Evolutionary conservation across 2,888 invertebrate genomes (phyloP).

Genomic region (Patella depressa): DNA sequence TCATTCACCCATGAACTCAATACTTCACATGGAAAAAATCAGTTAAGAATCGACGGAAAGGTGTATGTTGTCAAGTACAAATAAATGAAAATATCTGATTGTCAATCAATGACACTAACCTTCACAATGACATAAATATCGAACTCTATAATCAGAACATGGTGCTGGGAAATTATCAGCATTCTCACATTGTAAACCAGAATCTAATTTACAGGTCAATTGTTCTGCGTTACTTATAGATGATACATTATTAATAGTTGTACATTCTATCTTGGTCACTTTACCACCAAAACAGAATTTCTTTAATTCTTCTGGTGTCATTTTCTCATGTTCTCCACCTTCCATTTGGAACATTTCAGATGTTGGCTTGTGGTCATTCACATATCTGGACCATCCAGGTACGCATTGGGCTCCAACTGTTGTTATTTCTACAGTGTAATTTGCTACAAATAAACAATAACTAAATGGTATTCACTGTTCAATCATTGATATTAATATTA

Average conservation of each 20-base stretch:
- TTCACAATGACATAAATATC: slow-evolving; percentile 73
- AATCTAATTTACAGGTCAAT: slow-evolving; percentile 73
- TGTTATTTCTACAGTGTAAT: too few species aligned
- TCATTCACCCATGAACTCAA: too few species aligned
- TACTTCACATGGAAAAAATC: too few species aligned
- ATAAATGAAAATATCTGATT: too few species aligned
- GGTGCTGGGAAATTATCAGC: slow-evolving; percentile 46
- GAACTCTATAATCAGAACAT: slow-evolving; percentile 64
- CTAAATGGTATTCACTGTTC: too few species aligned
- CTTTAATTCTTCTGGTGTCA: slow-evolving; percentile 43
- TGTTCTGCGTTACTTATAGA: slow-evolving; percentile 51
- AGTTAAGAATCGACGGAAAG: too few species aligned
- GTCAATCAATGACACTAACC: slow-evolving; percentile 29
- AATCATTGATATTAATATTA: too few species aligned
- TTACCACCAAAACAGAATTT: slow-evolving; percentile 55
- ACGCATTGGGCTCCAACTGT: neutral
- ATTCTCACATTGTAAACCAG: slow-evolving; percentile 79
- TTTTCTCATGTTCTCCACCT: slow-evolving; percentile 49
- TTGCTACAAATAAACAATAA: too few species aligned
- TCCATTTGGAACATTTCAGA: slow-evolving; percentile 18
- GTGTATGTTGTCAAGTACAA: too few species aligned
- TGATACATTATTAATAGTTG: slow-evolving; percentile 47
- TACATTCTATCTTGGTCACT: slow-evolving; percentile 62
- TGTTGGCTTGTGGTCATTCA: slow-evolving; percentile 53
- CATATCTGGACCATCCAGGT: slow-evolving; percentile 52